These are phyloP conservation scores for Drosophila repletoides DNA, from an alignment of 1,140 invertebrate genomes.

Conservation along the genomic window DNA sequence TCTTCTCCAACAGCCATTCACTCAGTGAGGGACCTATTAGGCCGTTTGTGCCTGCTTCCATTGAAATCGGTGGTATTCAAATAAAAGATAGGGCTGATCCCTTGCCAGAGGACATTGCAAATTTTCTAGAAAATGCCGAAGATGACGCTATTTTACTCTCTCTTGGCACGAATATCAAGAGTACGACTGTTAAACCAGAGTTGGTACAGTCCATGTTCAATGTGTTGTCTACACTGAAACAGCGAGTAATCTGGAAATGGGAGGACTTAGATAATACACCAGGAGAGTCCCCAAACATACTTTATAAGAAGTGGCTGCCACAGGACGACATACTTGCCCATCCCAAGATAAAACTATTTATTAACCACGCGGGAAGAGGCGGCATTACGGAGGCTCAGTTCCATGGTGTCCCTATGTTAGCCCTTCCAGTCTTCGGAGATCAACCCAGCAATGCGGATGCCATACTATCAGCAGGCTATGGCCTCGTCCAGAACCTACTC, in stretches of 20 bases:
- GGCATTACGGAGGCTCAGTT: slow-evolving; percentile 88
- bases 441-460: slow-evolving; percentile 84
- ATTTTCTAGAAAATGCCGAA: slow-evolving; percentile 82
- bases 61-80: slow-evolving; percentile 83
- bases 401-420: slow-evolving; percentile 88
- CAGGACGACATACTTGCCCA: slow-evolving; percentile 88
- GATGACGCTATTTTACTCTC: slow-evolving; percentile 85
- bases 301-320: slow-evolving; percentile 87
- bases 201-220: slow-evolving; percentile 82
- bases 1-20: slow-evolving; percentile 55
- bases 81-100: slow-evolving; percentile 70
- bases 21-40: slow-evolving; percentile 69
- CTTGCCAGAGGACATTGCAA: slow-evolving; percentile 82
- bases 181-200: slow-evolving; percentile 79
- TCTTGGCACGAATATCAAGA: slow-evolving; percentile 84
- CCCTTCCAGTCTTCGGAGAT: slow-evolving; percentile 87
- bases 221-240: slow-evolving; percentile 83
- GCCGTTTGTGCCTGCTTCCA: slow-evolving; percentile 72
- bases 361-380: slow-evolving; percentile 88
- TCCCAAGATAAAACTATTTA: slow-evolving; percentile 86
- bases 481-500: slow-evolving; percentile 74
- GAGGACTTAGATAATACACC: slow-evolving; percentile 83
- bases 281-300: slow-evolving; percentile 85
- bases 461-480: slow-evolving; percentile 82
- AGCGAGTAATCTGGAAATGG: slow-evolving; percentile 86